Conservation (phyloP, 1,140 invertebrate genomes). For the Lepidurus packardi region DNA sequence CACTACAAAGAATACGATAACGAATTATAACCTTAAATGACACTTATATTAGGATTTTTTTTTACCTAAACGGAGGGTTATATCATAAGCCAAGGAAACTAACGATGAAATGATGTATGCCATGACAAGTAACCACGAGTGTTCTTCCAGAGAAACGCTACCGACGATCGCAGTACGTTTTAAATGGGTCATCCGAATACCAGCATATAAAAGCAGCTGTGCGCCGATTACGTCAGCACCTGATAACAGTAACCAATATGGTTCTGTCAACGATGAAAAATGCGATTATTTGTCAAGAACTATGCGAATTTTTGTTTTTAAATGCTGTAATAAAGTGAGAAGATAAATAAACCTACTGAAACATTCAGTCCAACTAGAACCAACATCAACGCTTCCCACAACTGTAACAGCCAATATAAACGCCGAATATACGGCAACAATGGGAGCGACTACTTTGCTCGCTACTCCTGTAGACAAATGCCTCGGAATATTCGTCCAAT, state of each 20-base stretch:
- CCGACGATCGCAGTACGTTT: constrained; percentile 47
- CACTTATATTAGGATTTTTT: constrained; percentile 32
- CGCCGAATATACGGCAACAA: constrained; percentile 43
- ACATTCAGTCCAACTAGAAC: constrained; percentile 49
- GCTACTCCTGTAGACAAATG: not conserved
- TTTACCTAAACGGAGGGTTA: constrained; percentile 49
- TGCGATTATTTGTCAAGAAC: constrained; percentile 1
- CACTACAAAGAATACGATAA: constrained; percentile 41
- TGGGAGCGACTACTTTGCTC: not conserved
- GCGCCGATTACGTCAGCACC: constrained; percentile 50
- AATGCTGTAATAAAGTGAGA: constrained; percentile 11
- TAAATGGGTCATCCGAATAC: constrained; percentile 48
- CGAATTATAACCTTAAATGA: constrained; percentile 27
- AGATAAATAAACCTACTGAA: constrained; percentile 45
- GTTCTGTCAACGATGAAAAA: constrained; percentile 44
- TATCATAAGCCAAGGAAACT: constrained; percentile 49
- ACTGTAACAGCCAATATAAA: constrained; percentile 49
- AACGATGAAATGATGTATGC: constrained; percentile 51
- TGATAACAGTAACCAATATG: constrained; percentile 52
- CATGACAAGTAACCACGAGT: constrained; percentile 51
- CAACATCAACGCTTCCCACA: constrained; percentile 50
- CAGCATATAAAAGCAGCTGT: constrained; percentile 51
- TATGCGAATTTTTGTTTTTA: not conserved
- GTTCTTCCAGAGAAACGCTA: constrained; percentile 49
- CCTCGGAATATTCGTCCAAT: constrained; percentile 49